Evolutionary conservation across 2,113 vertebrate genomes (phyloP), one percentile per base, ranked within the genome.

Genomic region (Clinocottus analis): DNA sequence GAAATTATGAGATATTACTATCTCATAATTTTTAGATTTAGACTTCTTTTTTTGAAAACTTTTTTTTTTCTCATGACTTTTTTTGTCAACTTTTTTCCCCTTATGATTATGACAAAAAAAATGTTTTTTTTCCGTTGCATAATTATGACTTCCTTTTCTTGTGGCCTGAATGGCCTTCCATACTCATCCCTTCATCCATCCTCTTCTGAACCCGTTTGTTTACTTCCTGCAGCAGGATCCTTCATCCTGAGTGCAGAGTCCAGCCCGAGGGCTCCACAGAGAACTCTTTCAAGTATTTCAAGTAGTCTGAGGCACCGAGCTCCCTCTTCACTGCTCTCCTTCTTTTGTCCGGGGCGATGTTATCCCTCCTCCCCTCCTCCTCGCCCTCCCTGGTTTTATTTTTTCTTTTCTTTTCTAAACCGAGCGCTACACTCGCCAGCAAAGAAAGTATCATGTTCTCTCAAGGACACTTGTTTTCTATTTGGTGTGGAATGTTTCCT

Each of bases 171-270:
- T n/a, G n/a, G n/a, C n/a, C n/a, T n/a, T n/a, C n/a, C n/a, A n/a
- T n/a, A n/a, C n/a, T n/a, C n/a, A 59, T 84, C 67, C 74, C 59
- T 47, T 51, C 43, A 29, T 64, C 71, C 59, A 21, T 75, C 51
- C 68, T 73, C 29, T 47, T 80, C 65, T 68, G 65, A 78, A 88
- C 77, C 65, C 68, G 72, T 85, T 89, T 93, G 86, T 91, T 92
- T 86, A 86, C 87, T 90, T 94, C 88, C 87, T 91, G 85, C 35
- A 17, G 73, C 74, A 75, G 76, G 77, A 87, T 64, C 77, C 56
- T 82, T 87, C 82, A 82, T 84, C 79, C 83, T 80, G 75, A 81
- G 68, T 7, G 51, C n/a, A 2, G 65, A 77, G 73, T 89, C 76
- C 60, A 83, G n/a, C 75, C 89, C 62, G 59, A 23, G 31, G 81